Conservation (phyloP, 1,140 invertebrate species). For the Drosophila nikananu region DNA sequence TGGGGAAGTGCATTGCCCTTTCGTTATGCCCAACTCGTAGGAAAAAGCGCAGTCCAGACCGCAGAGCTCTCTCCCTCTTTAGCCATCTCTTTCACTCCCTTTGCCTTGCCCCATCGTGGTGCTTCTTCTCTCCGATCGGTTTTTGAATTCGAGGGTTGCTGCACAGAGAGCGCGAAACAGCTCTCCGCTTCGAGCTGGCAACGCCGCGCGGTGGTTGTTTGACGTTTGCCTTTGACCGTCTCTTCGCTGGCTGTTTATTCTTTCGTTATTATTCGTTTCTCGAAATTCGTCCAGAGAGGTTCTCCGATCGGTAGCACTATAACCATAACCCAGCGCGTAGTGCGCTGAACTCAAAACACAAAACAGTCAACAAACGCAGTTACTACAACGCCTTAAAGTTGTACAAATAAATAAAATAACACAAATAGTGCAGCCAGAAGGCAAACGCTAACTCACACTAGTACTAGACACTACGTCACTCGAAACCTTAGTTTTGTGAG, state of each 20-base stretch:
- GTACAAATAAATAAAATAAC: slow-evolving; percentile 21
- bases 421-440: slow-evolving; percentile 21
- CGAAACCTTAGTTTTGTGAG: slow-evolving; percentile 19
- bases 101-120: background rate
- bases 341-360: slow-evolving; percentile 34
- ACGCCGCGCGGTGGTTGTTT: slow-evolving; percentile 70
- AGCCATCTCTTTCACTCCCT: slow-evolving; percentile 20
- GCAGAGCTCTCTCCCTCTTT: background rate
- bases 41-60: slow-evolving; percentile 36
- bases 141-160: slow-evolving; percentile 66
- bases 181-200: slow-evolving; percentile 31
- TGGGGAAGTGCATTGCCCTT: slow-evolving; percentile 26
- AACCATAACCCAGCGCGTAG: slow-evolving; percentile 28
- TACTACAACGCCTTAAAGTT: slow-evolving; percentile 34
- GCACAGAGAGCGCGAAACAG: slow-evolving; percentile 23
- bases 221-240: slow-evolving; percentile 63
- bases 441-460: background rate
- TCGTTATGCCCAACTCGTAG: background rate
- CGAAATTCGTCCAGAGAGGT: slow-evolving; percentile 40
- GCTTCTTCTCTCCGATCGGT: slow-evolving; percentile 38
- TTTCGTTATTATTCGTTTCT: slow-evolving; percentile 36
- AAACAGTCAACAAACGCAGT: slow-evolving; percentile 26
- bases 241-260: slow-evolving; percentile 49
- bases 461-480: background rate
- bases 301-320: slow-evolving; percentile 32